phyloP scores from a whole-genome alignment of 1,140 invertebrate species.

The Adoxophyes honmai region DNA sequence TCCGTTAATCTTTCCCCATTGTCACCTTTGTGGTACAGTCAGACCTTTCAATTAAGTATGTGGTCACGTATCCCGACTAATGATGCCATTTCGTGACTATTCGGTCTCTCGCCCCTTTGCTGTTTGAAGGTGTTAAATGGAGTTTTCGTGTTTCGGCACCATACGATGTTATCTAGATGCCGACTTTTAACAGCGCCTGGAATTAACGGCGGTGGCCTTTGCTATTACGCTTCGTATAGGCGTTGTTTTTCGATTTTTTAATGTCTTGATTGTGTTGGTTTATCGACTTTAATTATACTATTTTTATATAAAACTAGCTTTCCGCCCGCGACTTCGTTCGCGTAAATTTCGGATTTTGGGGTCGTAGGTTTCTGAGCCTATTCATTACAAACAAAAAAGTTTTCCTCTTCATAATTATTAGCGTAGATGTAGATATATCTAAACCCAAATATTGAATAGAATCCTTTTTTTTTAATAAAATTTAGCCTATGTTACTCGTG shows the following conservation, averaged over 20 bases:
- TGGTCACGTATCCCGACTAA: slow-evolving; percentile 50
- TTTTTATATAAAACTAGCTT: too few relatives aligned
- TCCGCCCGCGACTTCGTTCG: too few relatives aligned
- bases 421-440: too few relatives aligned
- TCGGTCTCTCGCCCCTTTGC: slow-evolving; percentile 36
- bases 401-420: too few relatives aligned
- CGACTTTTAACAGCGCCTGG: neutral
- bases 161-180: slow-evolving; percentile 24
- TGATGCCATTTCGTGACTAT: slow-evolving; percentile 50
- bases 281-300: too few relatives aligned
- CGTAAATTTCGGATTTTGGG: too few relatives aligned
- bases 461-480: too few relatives aligned
- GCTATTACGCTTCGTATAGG: slow-evolving; percentile 6
- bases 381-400: too few relatives aligned
- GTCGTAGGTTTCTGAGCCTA: too few relatives aligned
- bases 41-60: slow-evolving; percentile 41
- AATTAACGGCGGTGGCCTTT: neutral
- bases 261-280: too few relatives aligned
- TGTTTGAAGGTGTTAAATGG: slow-evolving; percentile 49
- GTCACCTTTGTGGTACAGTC: slow-evolving; percentile 18
- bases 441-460: too few relatives aligned
- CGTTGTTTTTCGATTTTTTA: neutral
- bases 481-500: too few relatives aligned
- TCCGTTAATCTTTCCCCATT: slow-evolving; percentile 6
- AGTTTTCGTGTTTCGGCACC: slow-evolving; percentile 38